Conservation (phyloP, 2,113 vertebrate genomes). For the Xiphias gladius region DNA sequence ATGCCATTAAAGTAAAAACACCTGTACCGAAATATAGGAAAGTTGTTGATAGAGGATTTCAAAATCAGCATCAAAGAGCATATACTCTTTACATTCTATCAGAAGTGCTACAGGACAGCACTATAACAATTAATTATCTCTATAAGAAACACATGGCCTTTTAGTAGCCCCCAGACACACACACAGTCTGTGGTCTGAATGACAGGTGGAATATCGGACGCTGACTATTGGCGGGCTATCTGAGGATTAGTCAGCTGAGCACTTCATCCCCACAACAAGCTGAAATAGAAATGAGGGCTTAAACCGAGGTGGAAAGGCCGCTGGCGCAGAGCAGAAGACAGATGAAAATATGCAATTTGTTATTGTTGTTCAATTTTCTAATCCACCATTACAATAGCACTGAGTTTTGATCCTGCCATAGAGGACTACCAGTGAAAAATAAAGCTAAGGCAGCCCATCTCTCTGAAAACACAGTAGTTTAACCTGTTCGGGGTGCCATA, state of each 20-base stretch:
- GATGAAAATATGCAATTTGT: conserved; percentile 47
- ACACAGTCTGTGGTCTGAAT: conserved; percentile 45
- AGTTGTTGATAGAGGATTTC: neutral
- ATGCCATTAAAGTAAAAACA: neutral
- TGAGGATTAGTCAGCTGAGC: conserved; percentile 76
- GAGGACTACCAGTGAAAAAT: neutral
- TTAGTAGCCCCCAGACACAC: conserved; percentile 14
- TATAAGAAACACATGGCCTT: conserved; percentile 12
- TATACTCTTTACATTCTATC: conserved; percentile 5
- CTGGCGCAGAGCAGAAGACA: conserved; percentile 33
- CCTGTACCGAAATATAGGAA: neutral
- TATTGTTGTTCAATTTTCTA: conserved; percentile 49
- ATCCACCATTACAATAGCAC: conserved; percentile 29
- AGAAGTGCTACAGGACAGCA: neutral
- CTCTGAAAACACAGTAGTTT: conserved; percentile 31
- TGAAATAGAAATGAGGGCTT: conserved; percentile 74
- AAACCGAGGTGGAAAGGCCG: conserved; percentile 62
- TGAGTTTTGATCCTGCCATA: conserved; percentile 5
- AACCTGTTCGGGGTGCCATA: conserved; percentile 20
- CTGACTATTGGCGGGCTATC: conserved; percentile 72
- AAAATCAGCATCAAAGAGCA: conserved; percentile 10
- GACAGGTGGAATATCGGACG: conserved; percentile 71
- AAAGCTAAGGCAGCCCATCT: conserved; percentile 20
- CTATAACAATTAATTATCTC: neutral
- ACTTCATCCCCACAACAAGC: conserved; percentile 68